Percentiles rank a stretch among this genome's conserved stretches.
These are phyloP conservation scores for Notospermus geniculatus DNA, from an alignment of 1,140 invertebrate species.

Conservation along the genomic window DNA sequence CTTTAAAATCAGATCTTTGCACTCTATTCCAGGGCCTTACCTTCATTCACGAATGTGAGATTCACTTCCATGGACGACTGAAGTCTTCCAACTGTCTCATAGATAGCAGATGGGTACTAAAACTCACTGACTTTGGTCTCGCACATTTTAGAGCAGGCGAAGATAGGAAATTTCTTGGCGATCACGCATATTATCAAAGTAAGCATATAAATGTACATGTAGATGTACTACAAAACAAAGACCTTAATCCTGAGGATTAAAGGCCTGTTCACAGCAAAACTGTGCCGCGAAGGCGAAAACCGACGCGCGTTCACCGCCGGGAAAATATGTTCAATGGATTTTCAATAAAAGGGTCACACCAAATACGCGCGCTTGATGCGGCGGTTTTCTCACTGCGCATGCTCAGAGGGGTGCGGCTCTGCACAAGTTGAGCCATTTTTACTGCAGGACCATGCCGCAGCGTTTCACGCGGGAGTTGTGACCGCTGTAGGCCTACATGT, in stretches of 20 bases:
- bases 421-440: too few species aligned
- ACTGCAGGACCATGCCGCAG: too few species aligned
- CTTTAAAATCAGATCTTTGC: too few species aligned
- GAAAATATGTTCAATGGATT: too few species aligned
- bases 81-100: constrained; percentile 89
- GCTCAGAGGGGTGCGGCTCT: too few species aligned
- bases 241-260: background rate
- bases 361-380: background rate
- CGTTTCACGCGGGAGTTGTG: too few species aligned
- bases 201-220: constrained; percentile 16
- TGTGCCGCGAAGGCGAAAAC: too few species aligned
- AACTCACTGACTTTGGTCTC: constrained; percentile 86
- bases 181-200: constrained; percentile 62
- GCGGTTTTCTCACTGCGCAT: background rate
- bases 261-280: too few species aligned
- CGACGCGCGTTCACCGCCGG: too few species aligned
- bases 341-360: background rate
- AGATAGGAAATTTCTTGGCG: constrained; percentile 29
- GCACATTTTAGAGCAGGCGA: constrained; percentile 65
- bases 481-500: too few species aligned
- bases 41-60: constrained; percentile 77
- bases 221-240: background rate
- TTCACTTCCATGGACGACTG: constrained; percentile 83
- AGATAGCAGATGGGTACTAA: too few species aligned
- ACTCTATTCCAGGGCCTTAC: constrained; percentile 47